phyloP scores from a whole-genome alignment of 2,113 vertebrate genomes.

The Microcebus tavaratra region DNA sequence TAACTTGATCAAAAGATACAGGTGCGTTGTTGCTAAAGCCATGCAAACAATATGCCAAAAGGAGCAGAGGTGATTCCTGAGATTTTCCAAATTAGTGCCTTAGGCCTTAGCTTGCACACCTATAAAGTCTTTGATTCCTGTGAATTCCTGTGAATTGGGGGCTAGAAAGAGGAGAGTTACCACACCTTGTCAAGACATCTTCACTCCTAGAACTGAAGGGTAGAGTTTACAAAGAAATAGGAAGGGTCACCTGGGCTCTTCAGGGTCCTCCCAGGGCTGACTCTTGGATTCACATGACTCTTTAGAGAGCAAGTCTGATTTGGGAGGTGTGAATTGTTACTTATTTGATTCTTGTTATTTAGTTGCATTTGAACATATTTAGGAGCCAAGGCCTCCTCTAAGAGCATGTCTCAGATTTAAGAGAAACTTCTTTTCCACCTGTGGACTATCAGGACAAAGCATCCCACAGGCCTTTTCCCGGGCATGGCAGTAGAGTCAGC shows the following conservation, averaged over 20 bases:
- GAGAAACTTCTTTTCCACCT: not conserved
- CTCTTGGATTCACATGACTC: not conserved
- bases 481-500: too few species aligned
- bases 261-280: not conserved
- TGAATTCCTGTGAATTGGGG: not conserved
- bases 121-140: not conserved
- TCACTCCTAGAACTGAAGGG: not conserved
- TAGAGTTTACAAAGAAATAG: not conserved
- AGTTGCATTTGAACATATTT: not conserved
- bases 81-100: not conserved
- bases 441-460: not conserved
- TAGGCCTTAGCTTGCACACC: not conserved
- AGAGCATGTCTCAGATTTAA: not conserved
- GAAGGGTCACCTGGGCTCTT: not conserved
- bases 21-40: not conserved
- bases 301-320: not conserved
- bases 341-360: not conserved
- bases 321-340: not conserved
- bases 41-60: not conserved
- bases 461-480: not conserved
- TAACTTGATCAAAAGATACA: slow-evolving; percentile 26
- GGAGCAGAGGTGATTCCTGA: not conserved
- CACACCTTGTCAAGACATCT: not conserved
- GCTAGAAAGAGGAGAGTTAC: not conserved
- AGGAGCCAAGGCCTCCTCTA: not conserved